A percentile compares a stretch with the other conserved stretches of the same genome.
Conservation (phyloP, 2,113 vertebrate species). For the Garra rufa region DNA sequence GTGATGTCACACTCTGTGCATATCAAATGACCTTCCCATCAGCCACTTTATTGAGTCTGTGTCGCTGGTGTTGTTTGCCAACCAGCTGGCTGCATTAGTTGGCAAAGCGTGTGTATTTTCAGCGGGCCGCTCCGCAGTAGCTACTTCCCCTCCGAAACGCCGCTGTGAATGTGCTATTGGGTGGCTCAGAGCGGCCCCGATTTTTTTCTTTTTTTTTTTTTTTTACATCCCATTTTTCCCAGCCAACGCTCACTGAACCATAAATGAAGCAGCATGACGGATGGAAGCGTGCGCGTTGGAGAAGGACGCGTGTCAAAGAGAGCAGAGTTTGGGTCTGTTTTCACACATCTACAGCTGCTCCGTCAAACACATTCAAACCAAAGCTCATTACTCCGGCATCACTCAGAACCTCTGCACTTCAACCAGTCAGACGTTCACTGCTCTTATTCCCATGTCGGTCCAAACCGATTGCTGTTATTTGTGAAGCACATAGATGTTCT, state of each 20-base stretch:
- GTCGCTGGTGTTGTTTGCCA: constrained; percentile 37
- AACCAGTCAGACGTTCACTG: neutral
- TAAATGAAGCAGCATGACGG: neutral
- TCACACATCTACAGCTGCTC: no score
- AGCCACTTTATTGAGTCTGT: constrained; percentile 50
- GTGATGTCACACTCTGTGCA: constrained; percentile 55
- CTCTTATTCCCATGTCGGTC: no score
- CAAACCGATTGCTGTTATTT: no score
- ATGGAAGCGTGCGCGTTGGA: neutral
- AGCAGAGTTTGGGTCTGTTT: neutral
- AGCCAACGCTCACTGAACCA: constrained; percentile 52
- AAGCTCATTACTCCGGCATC: neutral
- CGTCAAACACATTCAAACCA: neutral
- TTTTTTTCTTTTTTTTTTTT: constrained; percentile 34
- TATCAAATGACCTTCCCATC: constrained; percentile 55
- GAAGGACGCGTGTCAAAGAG: neutral
- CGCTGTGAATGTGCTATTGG: constrained; percentile 68
- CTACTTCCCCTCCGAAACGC: constrained; percentile 69
- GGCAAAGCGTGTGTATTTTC: constrained; percentile 68
- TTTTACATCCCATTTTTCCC: constrained; percentile 19
- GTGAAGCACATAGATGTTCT: no score
- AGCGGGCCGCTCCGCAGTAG: constrained; percentile 58
- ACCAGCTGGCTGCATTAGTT: constrained; percentile 64
- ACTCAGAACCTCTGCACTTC: neutral
- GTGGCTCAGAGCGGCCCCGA: constrained; percentile 61